These are phyloP conservation scores for Bacillus rossius DNA, from an alignment of 1,140 invertebrate species.

Conservation along the genomic window DNA sequence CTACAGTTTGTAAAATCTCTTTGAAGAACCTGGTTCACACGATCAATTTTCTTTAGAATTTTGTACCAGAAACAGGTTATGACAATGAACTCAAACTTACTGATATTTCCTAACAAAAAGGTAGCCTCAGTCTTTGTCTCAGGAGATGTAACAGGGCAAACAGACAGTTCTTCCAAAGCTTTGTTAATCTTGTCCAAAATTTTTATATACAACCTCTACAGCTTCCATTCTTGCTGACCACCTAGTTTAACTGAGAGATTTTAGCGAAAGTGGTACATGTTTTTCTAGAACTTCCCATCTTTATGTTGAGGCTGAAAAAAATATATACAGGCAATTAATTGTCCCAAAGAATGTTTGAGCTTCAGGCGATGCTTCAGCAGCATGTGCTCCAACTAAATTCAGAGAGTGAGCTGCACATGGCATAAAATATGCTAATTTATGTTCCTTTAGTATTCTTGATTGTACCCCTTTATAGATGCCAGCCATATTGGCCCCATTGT, in stretches of 20 bases:
- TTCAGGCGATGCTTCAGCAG: slow-evolving; percentile 3
- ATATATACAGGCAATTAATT: slow-evolving; percentile 16
- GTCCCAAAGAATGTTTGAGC: background rate
- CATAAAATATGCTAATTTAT: slow-evolving; percentile 22
- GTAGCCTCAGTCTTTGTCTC: too few relatives aligned
- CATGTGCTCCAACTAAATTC: slow-evolving; percentile 28
- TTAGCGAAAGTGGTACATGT: background rate
- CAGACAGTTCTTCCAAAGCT: too few relatives aligned
- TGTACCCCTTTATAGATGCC: slow-evolving; percentile 29
- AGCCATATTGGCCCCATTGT: slow-evolving; percentile 36
- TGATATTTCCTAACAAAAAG: too few relatives aligned
- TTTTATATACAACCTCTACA: background rate
- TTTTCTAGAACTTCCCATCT: slow-evolving; percentile 13
- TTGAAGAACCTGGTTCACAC: too few relatives aligned
- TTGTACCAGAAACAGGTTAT: too few relatives aligned
- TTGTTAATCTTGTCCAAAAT: too few relatives aligned
- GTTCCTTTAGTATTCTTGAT: slow-evolving; percentile 23
- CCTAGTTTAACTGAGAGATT: slow-evolving; percentile 3
- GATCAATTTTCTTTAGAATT: too few relatives aligned
- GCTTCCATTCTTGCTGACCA: slow-evolving; percentile 7
- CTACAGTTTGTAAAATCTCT: too few relatives aligned
- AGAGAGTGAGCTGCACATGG: slow-evolving; percentile 31
- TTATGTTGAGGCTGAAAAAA: slow-evolving; percentile 20
- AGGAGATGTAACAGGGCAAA: too few relatives aligned
- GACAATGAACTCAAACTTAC: too few relatives aligned